phyloP scores from a whole-genome alignment of 1,140 invertebrate species.

The Eufriesea mexicana region DNA sequence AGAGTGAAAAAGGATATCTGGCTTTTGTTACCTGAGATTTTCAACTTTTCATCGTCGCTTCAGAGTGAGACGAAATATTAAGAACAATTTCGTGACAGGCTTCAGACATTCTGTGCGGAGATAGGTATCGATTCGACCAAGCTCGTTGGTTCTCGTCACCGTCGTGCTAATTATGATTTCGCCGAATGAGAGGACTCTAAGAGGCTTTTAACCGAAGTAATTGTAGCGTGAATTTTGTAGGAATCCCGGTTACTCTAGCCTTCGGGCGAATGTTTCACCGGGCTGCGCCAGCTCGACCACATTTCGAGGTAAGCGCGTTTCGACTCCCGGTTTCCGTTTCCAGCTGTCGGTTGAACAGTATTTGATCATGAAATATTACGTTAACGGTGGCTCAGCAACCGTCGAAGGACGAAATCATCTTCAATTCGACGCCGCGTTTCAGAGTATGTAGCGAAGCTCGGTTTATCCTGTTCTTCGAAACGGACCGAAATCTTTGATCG shows the following conservation, averaged over 20 bases:
- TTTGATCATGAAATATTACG: neutral
- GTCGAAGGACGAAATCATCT: neutral
- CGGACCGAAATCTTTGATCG: too few relatives aligned
- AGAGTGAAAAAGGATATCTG: too few relatives aligned
- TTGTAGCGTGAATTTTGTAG: conserved; percentile 40
- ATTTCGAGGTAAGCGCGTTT: neutral
- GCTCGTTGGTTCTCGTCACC: neutral
- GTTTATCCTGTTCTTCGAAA: too few relatives aligned
- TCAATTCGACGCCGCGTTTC: too few relatives aligned
- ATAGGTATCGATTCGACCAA: conserved; percentile 4
- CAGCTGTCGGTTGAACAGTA: neutral
- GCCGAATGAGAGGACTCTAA: neutral
- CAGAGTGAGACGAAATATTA: neutral
- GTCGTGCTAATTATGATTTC: conserved; percentile 35
- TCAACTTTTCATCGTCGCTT: neutral
- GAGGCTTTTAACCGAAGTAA: conserved; percentile 9
- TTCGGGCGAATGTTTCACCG: neutral
- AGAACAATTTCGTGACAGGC: neutral
- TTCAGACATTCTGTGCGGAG: neutral
- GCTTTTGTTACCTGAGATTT: too few relatives aligned
- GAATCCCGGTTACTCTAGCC: neutral
- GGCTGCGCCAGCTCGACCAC: neutral
- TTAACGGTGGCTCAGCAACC: neutral
- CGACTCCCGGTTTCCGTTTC: neutral
- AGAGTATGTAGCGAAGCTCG: too few relatives aligned